phyloP scores from a whole-genome alignment of 2,797 vertebrate species.

The Melanotaenia boesemani region DNA sequence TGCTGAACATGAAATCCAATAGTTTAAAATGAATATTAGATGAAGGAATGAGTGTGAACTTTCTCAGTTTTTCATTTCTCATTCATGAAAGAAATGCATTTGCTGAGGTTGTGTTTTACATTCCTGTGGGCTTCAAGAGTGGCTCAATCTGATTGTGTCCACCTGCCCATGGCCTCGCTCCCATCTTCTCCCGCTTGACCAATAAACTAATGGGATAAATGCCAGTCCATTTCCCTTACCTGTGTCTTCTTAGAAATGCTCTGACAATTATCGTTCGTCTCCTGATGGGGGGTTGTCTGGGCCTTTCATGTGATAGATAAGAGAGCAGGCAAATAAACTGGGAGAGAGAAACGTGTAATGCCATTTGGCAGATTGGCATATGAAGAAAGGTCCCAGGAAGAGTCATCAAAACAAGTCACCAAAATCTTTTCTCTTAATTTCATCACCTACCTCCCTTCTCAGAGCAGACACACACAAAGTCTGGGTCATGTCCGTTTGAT shows the following conservation, averaged over 20 bases:
- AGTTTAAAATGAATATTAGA: slow-evolving; percentile 27
- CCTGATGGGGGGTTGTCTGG: slow-evolving; percentile 78
- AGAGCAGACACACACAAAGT: slow-evolving; percentile 38
- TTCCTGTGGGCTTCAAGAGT: slow-evolving; percentile 6
- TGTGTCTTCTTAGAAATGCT: slow-evolving; percentile 63
- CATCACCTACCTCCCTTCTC: not conserved
- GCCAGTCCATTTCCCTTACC: slow-evolving; percentile 73
- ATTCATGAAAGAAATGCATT: slow-evolving; percentile 41
- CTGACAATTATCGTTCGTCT: slow-evolving; percentile 73
- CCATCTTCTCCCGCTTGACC: slow-evolving; percentile 51
- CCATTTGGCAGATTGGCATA: slow-evolving; percentile 70
- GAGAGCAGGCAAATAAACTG: slow-evolving; percentile 71
- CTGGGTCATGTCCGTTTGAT: slow-evolving; percentile 68
- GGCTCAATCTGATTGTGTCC: slow-evolving; percentile 45
- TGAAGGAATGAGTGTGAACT: slow-evolving; percentile 35
- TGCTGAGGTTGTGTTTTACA: slow-evolving; percentile 45
- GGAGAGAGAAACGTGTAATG: slow-evolving; percentile 71
- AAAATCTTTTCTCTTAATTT: slow-evolving; percentile 47
- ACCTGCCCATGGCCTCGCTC: slow-evolving; percentile 27
- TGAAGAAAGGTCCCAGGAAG: slow-evolving; percentile 73
- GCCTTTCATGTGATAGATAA: slow-evolving; percentile 83
- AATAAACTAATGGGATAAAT: slow-evolving; percentile 72
- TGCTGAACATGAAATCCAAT: slow-evolving; percentile 34
- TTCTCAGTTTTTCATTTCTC: slow-evolving; percentile 31
- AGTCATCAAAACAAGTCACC: slow-evolving; percentile 74